Evolutionary conservation across 1,140 invertebrate species (phyloP), one percentile per base, ranked within the genome.

Genomic region (Araneus ventricosus): DNA sequence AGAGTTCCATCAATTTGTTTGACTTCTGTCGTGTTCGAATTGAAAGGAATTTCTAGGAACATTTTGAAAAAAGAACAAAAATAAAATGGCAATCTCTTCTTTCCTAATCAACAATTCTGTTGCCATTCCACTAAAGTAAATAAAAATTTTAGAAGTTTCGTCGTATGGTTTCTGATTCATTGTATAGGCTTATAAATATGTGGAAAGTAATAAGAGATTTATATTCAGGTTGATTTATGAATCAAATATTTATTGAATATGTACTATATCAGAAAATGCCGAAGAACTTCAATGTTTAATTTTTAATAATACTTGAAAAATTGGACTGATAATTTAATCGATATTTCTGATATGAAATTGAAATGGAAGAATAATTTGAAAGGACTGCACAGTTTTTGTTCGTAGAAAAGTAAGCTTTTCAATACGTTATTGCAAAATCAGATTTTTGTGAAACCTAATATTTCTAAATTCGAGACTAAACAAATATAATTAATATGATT

Each of bases 1-100:
- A 87, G 85, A 45, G 34, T 87, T 87, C 85, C 85, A 87, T 87
- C 57, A 87, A 87, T 87, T 87, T n/a, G 27, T 87, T 37, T 27
- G 34, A 24, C 34, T 63, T 30, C 85, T 14, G 20, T 84, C n/a
- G 22, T 84, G 24, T 52, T 57, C 24, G 80, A 57, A 84, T 84
- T 52, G 39, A 52, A 57, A 34, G 67, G 67, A 75, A 17, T 75
- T 34, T 30, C 14, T 30, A 17, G 27, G 67, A 75, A 75, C 30
- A 75, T 75, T 30, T 20, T 30, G 30, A 4, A 14, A 27, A 30
- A 67, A 10, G 63, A 27, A n/a, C 0, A 67, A 6, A 30, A 67
- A n/a, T 22, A 67, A 27, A 67, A 67, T 67, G 24, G 10, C 3
- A 75, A 30, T 34, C 67, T 20, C 5, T 75, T 30, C 30, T 34